phyloP scores from a whole-genome alignment of 2,113 vertebrate genomes.

The Strix aluco region DNA sequence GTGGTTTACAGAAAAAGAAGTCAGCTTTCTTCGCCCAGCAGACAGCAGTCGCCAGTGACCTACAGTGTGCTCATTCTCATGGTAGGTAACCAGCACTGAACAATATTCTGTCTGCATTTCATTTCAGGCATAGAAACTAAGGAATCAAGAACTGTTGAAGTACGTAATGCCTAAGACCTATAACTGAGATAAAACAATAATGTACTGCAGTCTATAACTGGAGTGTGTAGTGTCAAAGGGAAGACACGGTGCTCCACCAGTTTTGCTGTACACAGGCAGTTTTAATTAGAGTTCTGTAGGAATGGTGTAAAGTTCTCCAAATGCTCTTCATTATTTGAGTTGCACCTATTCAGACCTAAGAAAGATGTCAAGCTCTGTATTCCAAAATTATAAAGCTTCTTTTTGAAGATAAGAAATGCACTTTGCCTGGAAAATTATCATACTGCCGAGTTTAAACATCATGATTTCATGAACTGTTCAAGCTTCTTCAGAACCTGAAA shows the following conservation, averaged over 20 bases:
- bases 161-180: not conserved
- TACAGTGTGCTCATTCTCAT: constrained; percentile 10
- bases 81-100: constrained; percentile 12
- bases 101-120: not conserved
- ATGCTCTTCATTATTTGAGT: not conserved
- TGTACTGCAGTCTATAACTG: not conserved
- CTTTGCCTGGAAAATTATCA: not conserved
- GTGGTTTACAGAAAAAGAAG: not conserved
- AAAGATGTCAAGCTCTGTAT: not conserved
- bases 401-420: not conserved
- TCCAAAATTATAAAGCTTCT: not conserved
- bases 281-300: not conserved
- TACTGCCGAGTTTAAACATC: not conserved
- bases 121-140: not conserved
- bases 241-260: not conserved
- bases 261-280: not conserved
- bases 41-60: not conserved
- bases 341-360: not conserved
- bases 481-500: not conserved
- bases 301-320: not conserved
- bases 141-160: not conserved
- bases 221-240: not conserved
- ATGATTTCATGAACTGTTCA: not conserved
- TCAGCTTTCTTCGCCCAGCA: not conserved
- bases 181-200: not conserved